phyloP scores from a whole-genome alignment of 35 echinoderm and acorn worm species.

The Patiria miniata region DNA sequence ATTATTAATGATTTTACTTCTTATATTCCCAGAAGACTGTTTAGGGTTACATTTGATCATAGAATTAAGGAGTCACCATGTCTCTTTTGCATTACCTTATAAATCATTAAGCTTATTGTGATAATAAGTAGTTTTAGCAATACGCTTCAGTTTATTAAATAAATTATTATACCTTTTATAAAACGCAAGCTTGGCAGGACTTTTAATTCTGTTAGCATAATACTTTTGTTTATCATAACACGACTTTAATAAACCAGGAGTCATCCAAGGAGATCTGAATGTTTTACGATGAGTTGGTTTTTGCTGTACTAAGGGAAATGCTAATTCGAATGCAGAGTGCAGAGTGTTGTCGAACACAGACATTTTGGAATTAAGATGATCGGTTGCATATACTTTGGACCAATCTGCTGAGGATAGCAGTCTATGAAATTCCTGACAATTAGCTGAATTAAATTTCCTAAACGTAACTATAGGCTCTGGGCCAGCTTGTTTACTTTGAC shows the following conservation, averaged over 20 bases:
- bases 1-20: background rate
- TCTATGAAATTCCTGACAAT: background rate
- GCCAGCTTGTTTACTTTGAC: background rate
- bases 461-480: background rate
- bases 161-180: too few species aligned
- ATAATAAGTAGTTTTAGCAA: too few species aligned
- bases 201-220: too few species aligned
- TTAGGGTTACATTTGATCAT: background rate
- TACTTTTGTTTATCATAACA: too few species aligned
- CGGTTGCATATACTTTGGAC: background rate
- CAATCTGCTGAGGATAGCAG: background rate
- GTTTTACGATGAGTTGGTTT: background rate
- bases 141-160: too few species aligned
- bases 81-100: background rate
- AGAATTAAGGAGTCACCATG: background rate
- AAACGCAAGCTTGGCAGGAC: too few species aligned
- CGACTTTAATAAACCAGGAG: too few species aligned
- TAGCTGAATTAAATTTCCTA: background rate
- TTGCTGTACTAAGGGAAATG: background rate
- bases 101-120: background rate
- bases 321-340: background rate
- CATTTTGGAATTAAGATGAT: background rate
- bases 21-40: background rate
- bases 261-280: background rate
- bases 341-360: background rate